Conservation (phyloP, 2,888 invertebrate genomes). For the Oscheius sp. region DNA sequence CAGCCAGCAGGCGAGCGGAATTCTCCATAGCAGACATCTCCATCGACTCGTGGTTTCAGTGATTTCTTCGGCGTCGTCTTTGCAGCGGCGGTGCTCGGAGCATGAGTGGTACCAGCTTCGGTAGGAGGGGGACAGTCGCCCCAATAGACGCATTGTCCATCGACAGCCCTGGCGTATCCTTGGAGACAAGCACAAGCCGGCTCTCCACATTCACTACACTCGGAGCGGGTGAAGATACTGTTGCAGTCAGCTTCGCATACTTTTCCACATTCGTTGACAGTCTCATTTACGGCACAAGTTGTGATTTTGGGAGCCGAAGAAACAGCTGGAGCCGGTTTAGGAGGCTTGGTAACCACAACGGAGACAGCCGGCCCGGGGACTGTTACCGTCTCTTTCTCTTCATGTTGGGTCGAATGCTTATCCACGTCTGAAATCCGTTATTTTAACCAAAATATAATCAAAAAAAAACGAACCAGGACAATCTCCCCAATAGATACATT, state of each 20-base stretch:
- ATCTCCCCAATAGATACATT: conserved; percentile 70
- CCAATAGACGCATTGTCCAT: conserved; percentile 70
- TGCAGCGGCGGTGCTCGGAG: conserved; percentile 10
- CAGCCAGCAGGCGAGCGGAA: conserved; percentile 71
- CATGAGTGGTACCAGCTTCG: conserved; percentile 34
- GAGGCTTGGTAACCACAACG: conserved; percentile 26
- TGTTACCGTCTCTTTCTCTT: conserved; percentile 6
- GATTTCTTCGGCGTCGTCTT: conserved; percentile 26
- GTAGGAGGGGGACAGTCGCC: conserved; percentile 64
- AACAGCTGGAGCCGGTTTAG: conserved; percentile 22
- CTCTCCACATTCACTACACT: conserved; percentile 66
- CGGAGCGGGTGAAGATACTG: conserved; percentile 68
- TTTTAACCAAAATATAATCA: not conserved
- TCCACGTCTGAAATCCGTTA: conserved; percentile 36
- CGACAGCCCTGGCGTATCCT: conserved; percentile 65
- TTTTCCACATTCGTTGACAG: conserved; percentile 70
- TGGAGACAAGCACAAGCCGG: conserved; percentile 69
- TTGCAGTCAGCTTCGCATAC: conserved; percentile 71
- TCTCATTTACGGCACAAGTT: conserved; percentile 67
- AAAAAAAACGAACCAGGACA: conserved; percentile 59
- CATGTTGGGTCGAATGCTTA: conserved; percentile 38
- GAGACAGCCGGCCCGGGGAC: conserved; percentile 27
- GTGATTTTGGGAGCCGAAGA: conserved; percentile 16
- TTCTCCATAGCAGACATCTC: conserved; percentile 70
- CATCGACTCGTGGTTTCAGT: conserved; percentile 43